phyloP scores from a whole-genome alignment of 2,797 vertebrate genomes.

The Lithobates pipiens region DNA sequence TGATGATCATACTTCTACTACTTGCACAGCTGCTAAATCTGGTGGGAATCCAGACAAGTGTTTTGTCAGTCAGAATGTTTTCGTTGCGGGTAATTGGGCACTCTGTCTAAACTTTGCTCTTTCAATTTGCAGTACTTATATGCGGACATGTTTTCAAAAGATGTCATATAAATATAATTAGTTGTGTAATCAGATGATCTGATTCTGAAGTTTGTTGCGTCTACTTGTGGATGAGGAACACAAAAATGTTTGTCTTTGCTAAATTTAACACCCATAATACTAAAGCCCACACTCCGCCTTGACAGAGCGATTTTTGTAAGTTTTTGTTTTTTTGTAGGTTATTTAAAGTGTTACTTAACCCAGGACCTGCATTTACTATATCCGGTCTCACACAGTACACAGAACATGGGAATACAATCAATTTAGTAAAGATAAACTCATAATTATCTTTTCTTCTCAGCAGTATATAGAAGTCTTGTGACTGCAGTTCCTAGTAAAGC shows the following conservation, averaged over 20 bases:
- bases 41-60: conserved; percentile 44
- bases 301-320: too few species aligned
- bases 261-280: background rate
- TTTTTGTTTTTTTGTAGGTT: background rate
- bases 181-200: conserved; percentile 21
- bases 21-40: conserved; percentile 50
- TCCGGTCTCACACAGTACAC: too few species aligned
- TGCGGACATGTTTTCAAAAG: conserved; percentile 31
- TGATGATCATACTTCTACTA: conserved; percentile 23
- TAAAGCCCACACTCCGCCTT: background rate
- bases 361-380: too few species aligned
- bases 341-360: background rate
- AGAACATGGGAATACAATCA: too few species aligned
- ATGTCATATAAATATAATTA: conserved; percentile 31
- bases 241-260: conserved; percentile 6
- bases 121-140: conserved; percentile 13
- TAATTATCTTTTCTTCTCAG: too few species aligned
- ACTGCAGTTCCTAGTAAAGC: too few species aligned
- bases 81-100: conserved; percentile 27
- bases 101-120: conserved; percentile 41
- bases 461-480: too few species aligned
- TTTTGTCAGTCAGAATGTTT: conserved; percentile 41
- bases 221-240: background rate
- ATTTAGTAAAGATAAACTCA: too few species aligned
- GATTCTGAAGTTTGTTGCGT: conserved; percentile 1